Base-by-base conservation (phyloP, 2,888 invertebrate species). In the Nematopogon swammerdamellus region DNA sequence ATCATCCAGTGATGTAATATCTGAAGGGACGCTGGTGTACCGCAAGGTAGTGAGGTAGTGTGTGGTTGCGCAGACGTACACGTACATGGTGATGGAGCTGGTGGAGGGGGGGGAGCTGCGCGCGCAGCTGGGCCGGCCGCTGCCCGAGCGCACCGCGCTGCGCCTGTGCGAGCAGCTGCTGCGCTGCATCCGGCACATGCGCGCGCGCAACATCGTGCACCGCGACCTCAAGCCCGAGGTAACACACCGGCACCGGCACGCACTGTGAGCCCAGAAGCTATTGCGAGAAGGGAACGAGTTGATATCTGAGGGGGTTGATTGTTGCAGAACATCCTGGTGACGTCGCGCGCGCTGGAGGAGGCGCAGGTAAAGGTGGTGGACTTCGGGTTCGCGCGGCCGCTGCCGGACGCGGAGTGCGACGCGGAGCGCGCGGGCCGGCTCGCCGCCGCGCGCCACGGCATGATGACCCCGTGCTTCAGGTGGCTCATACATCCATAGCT, bases 161-260 rank as follows among this genome's bases (percentile, higher is more conserved):
- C 76, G 81, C 8, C 86, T 97, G 50, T 86, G 96, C 75, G 74
- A 83, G 29, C 91, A 95, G 66, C 79, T 97, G 44, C 90, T 92
- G 1, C 82, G 87, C 16, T 96, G 95, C 47, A 88, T 97, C 18
- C 75, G 84, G 25, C 93, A 89, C 67, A 89, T 97, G 85, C 97
- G 97, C 73, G 77, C 83, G 18, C 80, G 87, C 49, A 86, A 90
- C 16, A 88, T 95, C 45, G 95, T 95, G 49, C 97, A 98, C 67
- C 77, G 97, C 25, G 97, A 97, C 70, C 81, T 98, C 16, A 98
- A 97, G 70, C 97, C 97, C 0, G 97, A 96, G 84, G 92, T 89
- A 58, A 58, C 57, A n/a, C n/a, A n/a, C n/a, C n/a, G n/a, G n/a
- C n/a, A n/a, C n/a, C n/a, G n/a, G n/a, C n/a, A n/a, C n/a, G n/a